phyloP scores from a whole-genome alignment of 2,888 invertebrate genomes.

The Patella depressa region DNA sequence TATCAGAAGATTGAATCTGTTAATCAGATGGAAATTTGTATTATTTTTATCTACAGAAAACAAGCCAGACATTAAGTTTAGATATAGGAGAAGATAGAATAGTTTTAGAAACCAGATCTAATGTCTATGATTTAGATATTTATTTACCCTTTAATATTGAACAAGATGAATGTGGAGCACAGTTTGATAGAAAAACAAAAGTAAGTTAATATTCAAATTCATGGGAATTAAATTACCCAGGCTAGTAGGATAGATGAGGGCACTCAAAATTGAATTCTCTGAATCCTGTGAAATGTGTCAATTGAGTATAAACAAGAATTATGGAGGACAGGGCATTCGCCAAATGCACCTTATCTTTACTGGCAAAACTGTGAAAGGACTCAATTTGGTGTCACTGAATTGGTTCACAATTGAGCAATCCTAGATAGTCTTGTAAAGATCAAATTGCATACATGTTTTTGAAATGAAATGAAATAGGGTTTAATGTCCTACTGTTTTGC shows the following conservation, averaged over 20 bases:
- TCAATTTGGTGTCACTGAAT: too few relatives aligned
- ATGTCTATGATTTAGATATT: slow-evolving; percentile 69
- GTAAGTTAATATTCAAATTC: slow-evolving; percentile 40
- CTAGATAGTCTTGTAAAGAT: too few relatives aligned
- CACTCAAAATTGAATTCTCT: background rate
- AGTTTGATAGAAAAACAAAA: slow-evolving; percentile 68
- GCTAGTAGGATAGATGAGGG: background rate
- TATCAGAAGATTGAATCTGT: too few relatives aligned
- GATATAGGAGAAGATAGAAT: slow-evolving; percentile 71
- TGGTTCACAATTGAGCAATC: too few relatives aligned
- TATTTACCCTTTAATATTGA: slow-evolving; percentile 68
- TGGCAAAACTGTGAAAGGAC: too few relatives aligned
- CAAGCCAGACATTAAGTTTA: slow-evolving; percentile 62
- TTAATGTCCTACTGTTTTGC: too few relatives aligned
- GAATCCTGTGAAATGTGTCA: background rate
- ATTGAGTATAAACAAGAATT: too few relatives aligned
- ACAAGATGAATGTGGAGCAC: slow-evolving; percentile 69
- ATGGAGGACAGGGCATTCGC: too few relatives aligned
- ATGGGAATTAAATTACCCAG: background rate
- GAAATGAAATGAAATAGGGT: background rate
- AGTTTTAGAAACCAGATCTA: slow-evolving; percentile 66
- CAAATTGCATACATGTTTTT: background rate
- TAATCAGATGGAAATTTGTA: too few relatives aligned
- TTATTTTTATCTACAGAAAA: slow-evolving; percentile 56
- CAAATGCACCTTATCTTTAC: too few relatives aligned